These are phyloP conservation scores for Oplegnathus fasciatus DNA, from an alignment of 2,113 vertebrate genomes.

Conservation along the genomic window DNA sequence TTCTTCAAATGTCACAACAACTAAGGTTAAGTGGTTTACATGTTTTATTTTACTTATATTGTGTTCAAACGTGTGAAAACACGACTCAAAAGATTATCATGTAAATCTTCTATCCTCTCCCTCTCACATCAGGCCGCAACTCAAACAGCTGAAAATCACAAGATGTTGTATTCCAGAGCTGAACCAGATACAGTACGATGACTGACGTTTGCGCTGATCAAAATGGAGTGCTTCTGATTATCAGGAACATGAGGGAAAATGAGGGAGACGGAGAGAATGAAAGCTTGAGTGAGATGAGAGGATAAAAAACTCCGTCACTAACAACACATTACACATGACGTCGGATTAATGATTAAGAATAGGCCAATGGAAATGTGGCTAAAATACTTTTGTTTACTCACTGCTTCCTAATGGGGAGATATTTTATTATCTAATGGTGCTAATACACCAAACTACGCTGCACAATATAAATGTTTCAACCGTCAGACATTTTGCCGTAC, in stretches of 20 bases:
- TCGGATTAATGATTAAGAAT: slow-evolving; percentile 17
- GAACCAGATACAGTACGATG: slow-evolving; percentile 32
- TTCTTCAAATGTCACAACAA: neutral
- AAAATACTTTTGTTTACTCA: slow-evolving; percentile 16
- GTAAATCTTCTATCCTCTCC: neutral
- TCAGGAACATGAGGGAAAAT: slow-evolving; percentile 41
- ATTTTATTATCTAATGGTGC: slow-evolving; percentile 2
- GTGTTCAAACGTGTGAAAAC: neutral
- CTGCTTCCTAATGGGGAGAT: neutral
- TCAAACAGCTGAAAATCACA: slow-evolving; percentile 29
- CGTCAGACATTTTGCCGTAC: neutral
- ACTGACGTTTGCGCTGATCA: slow-evolving; percentile 53
- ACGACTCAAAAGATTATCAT: neutral
- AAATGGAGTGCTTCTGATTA: slow-evolving; percentile 47
- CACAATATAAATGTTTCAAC: neutral
- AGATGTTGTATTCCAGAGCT: slow-evolving; percentile 24
- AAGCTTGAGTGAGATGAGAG: slow-evolving; percentile 35
- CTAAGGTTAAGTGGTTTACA: neutral
- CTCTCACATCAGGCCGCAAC: slow-evolving; percentile 3
- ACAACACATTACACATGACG: slow-evolving; percentile 9
- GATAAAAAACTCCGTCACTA: slow-evolving; percentile 30
- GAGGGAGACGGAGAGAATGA: slow-evolving; percentile 27
- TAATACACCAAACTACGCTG: neutral
- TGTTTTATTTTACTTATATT: neutral
- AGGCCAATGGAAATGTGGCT: slow-evolving; percentile 2